phyloP scores from a whole-genome alignment of 2,797 vertebrate species.

The Allenopithecus nigroviridis region DNA sequence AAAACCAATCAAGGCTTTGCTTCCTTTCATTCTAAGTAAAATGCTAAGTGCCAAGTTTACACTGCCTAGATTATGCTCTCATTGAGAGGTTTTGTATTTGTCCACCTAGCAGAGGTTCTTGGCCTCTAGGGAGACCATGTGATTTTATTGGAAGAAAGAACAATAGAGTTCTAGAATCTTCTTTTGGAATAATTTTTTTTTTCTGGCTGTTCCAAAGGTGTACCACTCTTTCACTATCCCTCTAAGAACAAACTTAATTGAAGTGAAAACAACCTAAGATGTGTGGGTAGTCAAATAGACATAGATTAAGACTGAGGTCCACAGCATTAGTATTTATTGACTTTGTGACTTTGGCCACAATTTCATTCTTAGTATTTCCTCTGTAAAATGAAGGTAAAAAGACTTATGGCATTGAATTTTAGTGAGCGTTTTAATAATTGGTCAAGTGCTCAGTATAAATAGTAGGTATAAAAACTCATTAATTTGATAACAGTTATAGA shows the following conservation, averaged over 20 bases:
- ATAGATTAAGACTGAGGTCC: neutral
- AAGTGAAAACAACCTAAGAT: conserved; percentile 37
- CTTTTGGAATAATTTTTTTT: neutral
- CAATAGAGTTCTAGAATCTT: neutral
- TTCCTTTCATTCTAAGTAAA: conserved; percentile 31
- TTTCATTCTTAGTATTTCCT: conserved; percentile 40
- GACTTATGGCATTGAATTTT: neutral
- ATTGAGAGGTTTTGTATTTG: conserved; percentile 27
- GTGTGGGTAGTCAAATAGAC: neutral
- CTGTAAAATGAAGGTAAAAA: neutral
- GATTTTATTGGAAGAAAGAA: neutral
- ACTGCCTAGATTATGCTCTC: neutral
- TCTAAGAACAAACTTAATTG: neutral
- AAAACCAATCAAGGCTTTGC: neutral
- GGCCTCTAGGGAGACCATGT: neutral
- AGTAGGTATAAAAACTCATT: neutral
- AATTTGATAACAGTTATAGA: neutral
- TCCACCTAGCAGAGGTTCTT: neutral
- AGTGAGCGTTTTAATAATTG: neutral
- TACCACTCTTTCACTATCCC: neutral
- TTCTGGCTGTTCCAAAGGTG: neutral
- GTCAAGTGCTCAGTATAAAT: neutral
- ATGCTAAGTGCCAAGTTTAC: neutral
- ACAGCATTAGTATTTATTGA: neutral
- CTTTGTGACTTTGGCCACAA: neutral